A percentile compares a stretch with the other conserved stretches of the same genome.
These are phyloP conservation scores for Neomonachus schauinslandi DNA, from an alignment of 2,113 vertebrate species.

Conservation along the genomic window DNA sequence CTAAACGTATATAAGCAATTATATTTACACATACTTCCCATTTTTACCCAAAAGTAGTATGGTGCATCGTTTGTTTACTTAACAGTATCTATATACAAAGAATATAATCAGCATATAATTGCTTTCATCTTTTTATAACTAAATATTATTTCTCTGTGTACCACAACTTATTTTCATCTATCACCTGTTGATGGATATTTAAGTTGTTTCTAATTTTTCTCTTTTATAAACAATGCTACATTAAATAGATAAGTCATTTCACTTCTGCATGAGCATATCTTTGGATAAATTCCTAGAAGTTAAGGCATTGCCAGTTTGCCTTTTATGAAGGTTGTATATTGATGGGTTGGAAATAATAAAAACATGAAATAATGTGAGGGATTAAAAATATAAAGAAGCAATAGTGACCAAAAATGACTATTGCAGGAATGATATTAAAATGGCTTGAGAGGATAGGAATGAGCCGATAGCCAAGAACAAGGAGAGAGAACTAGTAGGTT, in stretches of 20 bases:
- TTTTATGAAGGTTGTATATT: slow-evolving; percentile 19
- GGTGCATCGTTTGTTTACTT: not conserved
- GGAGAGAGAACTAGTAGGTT: slow-evolving; percentile 13
- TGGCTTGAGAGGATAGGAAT: slow-evolving; percentile 11
- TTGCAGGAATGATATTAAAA: not conserved
- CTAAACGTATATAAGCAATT: not conserved
- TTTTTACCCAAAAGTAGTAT: not conserved
- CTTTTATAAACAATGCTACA: not conserved
- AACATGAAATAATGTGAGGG: not conserved
- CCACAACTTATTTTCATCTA: not conserved
- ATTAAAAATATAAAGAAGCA: slow-evolving; percentile 13
- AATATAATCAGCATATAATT: slow-evolving; percentile 38
- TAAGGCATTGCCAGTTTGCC: not conserved
- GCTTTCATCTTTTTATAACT: not conserved
- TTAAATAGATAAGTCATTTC: slow-evolving; percentile 40
- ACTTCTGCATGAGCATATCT: not conserved
- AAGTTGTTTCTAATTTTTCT: not conserved
- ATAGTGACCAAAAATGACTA: not conserved
- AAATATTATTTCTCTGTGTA: slow-evolving; percentile 27
- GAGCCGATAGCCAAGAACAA: not conserved
- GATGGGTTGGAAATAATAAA: slow-evolving; percentile 49
- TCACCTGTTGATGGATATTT: slow-evolving; percentile 10
- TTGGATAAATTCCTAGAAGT: not conserved
- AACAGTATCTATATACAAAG: not conserved
- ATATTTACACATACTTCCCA: not conserved